phyloP scores from a whole-genome alignment of 2,113 vertebrate genomes.

The Jacana jacana region DNA sequence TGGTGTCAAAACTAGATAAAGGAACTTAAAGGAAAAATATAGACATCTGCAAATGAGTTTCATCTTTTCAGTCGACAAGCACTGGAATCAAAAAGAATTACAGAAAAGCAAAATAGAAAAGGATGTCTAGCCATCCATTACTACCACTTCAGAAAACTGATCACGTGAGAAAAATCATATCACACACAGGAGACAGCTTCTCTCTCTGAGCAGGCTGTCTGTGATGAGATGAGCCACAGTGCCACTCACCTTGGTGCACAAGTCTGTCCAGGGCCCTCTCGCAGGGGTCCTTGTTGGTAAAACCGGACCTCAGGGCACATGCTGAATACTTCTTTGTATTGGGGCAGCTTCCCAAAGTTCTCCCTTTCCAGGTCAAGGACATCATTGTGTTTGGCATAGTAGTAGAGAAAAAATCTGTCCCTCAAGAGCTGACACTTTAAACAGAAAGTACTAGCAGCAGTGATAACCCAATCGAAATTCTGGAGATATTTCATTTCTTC shows the following conservation, averaged over 20 bases:
- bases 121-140: neutral
- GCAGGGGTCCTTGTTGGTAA: neutral
- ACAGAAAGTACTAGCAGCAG: neutral
- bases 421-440: neutral
- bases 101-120: neutral
- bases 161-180: neutral
- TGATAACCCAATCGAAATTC: neutral
- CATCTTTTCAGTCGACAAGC: neutral
- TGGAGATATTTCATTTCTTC: neutral
- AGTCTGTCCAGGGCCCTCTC: neutral
- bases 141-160: conserved; percentile 14
- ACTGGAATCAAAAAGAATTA: neutral
- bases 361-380: neutral
- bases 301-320: neutral
- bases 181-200: neutral
- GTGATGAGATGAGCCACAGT: neutral
- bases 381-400: neutral
- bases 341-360: neutral
- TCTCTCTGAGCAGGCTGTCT: neutral
- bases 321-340: neutral
- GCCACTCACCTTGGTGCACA: neutral
- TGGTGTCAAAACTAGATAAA: neutral
- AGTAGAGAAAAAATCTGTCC: neutral
- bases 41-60: neutral
- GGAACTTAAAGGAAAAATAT: neutral